Evolutionary conservation across 2,888 invertebrate species (phyloP).

Genomic region (Drepana falcataria): DNA sequence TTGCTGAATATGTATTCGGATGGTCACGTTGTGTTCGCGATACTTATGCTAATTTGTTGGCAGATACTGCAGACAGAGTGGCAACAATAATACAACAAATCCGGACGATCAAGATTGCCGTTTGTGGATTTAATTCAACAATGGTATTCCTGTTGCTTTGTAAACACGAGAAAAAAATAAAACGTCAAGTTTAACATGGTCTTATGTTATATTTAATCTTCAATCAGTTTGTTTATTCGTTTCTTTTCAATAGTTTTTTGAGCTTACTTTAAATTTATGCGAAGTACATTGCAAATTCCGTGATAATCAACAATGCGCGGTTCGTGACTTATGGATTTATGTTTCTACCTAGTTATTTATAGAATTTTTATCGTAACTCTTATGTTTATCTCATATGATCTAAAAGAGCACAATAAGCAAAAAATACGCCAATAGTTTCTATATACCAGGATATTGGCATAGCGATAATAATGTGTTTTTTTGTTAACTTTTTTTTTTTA

Average conservation of each 20-base stretch:
- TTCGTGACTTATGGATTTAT: not conserved
- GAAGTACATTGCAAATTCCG: not conserved
- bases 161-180: constrained; percentile 1
- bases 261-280: not conserved
- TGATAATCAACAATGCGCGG: not conserved
- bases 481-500: too few relatives aligned
- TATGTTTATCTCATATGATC: not conserved
- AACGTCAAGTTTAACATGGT: not conserved
- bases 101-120: constrained; percentile 15
- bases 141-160: constrained; percentile 3
- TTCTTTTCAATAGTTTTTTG: not conserved
- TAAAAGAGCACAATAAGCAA: not conserved
- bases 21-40: constrained; percentile 50
- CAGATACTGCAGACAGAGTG: constrained; percentile 63
- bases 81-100: constrained; percentile 43
- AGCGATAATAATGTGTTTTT: too few relatives aligned
- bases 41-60: constrained; percentile 53
- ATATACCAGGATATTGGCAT: too few relatives aligned
- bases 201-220: not conserved
- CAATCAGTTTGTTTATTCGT: not conserved
- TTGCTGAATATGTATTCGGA: constrained; percentile 43
- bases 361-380: not conserved
- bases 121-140: constrained; percentile 10
- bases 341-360: not conserved
- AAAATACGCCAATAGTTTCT: not conserved